These are phyloP conservation scores for Hipposideros armiger DNA, from an alignment of 2,113 vertebrate genomes.

Conservation along the genomic window DNA sequence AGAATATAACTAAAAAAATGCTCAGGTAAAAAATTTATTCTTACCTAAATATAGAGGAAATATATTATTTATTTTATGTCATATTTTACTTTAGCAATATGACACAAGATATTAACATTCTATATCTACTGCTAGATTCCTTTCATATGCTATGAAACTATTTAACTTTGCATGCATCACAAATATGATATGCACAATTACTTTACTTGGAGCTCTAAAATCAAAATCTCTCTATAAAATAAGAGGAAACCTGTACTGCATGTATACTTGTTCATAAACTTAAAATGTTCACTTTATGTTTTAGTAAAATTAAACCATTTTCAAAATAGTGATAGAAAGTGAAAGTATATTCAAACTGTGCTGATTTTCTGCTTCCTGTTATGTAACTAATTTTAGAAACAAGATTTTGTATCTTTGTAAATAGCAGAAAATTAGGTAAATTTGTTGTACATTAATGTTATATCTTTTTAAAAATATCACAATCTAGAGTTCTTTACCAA, in stretches of 20 bases:
- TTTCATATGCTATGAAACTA: too few relatives aligned
- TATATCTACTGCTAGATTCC: background rate
- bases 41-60: constrained; percentile 56
- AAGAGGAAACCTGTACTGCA: background rate
- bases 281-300: background rate
- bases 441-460: background rate
- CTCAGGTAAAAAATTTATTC: constrained; percentile 50
- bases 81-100: background rate
- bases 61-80: too few relatives aligned
- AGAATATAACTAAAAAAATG: constrained; percentile 73
- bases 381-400: background rate
- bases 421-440: background rate
- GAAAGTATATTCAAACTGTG: background rate
- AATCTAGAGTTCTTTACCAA: background rate
- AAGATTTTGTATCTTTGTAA: too few relatives aligned
- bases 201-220: background rate
- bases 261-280: background rate
- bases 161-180: too few relatives aligned
- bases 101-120: background rate
- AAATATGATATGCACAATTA: too few relatives aligned
- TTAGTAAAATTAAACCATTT: background rate
- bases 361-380: background rate
- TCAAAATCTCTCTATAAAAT: background rate
- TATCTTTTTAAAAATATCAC: background rate
- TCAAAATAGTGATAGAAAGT: background rate